These are phyloP conservation scores for Vimba vimba DNA, from an alignment of 2,113 vertebrate genomes.

Conservation along the genomic window DNA sequence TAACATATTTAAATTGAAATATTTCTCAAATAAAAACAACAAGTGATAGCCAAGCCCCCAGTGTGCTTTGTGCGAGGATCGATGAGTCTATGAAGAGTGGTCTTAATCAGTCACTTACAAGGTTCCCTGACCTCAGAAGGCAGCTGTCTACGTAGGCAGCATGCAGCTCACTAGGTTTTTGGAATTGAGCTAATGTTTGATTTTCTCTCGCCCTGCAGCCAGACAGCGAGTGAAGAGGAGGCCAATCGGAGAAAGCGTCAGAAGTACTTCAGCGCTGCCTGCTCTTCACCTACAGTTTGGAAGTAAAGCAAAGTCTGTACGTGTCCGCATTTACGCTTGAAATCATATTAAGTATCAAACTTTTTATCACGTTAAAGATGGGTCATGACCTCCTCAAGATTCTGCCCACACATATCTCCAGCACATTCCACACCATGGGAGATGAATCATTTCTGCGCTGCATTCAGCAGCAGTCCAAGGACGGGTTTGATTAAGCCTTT, in stretches of 20 bases:
- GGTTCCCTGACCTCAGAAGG: conserved; percentile 17
- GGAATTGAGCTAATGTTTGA: conserved; percentile 23
- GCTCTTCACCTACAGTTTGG: conserved; percentile 26
- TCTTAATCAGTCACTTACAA: conserved; percentile 24
- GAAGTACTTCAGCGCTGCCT: neutral
- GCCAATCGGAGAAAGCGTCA: neutral
- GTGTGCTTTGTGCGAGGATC: neutral
- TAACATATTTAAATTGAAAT: neutral
- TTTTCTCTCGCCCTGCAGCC: conserved; percentile 19
- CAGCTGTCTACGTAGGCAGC: conserved; percentile 22
- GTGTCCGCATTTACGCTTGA: neutral
- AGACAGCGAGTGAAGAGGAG: conserved; percentile 19
- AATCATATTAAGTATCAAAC: conserved; percentile 33
- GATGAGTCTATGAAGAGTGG: no score
- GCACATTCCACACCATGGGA: neutral
- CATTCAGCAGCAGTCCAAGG: conserved; percentile 40
- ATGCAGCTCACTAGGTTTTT: conserved; percentile 10
- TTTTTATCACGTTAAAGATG: conserved; percentile 26
- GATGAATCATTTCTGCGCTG: conserved; percentile 22
- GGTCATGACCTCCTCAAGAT: conserved; percentile 31
- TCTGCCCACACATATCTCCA: conserved; percentile 13
- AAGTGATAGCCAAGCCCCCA: neutral
- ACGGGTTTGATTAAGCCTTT: conserved; percentile 44
- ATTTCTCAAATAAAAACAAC: neutral
- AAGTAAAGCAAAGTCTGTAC: conserved; percentile 7